Base-by-base conservation (phyloP, 1,140 invertebrate species). In the Drosophila triauraria region DNA sequence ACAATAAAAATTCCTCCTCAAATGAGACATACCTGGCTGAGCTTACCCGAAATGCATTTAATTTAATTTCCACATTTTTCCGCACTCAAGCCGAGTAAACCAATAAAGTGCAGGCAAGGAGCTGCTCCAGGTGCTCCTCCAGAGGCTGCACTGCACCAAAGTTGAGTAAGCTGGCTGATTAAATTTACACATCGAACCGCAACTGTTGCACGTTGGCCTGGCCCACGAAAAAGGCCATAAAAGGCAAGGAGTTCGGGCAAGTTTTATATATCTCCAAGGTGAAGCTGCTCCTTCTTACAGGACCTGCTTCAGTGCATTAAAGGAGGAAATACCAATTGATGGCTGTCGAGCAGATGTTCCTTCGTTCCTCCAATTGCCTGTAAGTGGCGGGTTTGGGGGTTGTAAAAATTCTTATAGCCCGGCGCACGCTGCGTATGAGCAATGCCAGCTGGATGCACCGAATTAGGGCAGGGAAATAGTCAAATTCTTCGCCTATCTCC, bases 181-280 rank as follows among this genome's bases (percentile, higher is more conserved):
- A 88, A 87, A 87, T 87, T 88, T 88, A 88, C 84, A 87, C 84
- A 88, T 80, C 25, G 67, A 65, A 64, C 80, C 85, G 38, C 84
- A 87, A 88, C 76, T 80, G 83, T 86, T 86, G 83, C 83, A 86
- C 57, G 54, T 64, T 68, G 68, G 74, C 62, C 56, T 68, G 72
- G 80, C 67, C 75, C 67, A 78, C 43, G 50, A 38, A 59, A 46
- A 25, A 44, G 43, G 43, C 61, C 63, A 51, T 64, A 71, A 63
- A 60, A 67, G 43, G 60, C 58, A 48, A 23, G 43, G 67, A 63
- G 62, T 40, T 57, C 9, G 59, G 68, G 46, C 38, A 27, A 63
- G 69, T 76, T 85, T 84, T 79, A 80, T 72, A 80, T 69, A 32
- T 46, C 48, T 50, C 30, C 23, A 62, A 82, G 42, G 32, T 54